Conservation (phyloP, 1,140 invertebrate species). For the Camponotus vicinus region DNA sequence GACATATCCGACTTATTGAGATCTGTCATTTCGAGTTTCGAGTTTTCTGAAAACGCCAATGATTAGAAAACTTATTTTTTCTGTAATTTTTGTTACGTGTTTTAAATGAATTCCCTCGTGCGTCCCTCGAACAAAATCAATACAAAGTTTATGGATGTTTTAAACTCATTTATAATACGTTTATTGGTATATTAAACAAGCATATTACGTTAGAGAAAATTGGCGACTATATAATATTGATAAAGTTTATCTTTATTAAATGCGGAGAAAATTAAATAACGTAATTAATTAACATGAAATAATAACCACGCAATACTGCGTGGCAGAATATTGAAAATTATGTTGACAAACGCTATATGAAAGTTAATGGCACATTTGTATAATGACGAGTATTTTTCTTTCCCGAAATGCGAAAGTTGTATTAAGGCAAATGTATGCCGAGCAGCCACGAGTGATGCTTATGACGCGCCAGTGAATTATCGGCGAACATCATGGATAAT, state of each 20-base stretch:
- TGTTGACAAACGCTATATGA: background rate
- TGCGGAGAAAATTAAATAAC: conserved; percentile 17
- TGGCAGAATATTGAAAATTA: conserved; percentile 2
- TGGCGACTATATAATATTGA: conserved; percentile 18
- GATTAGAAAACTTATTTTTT: conserved; percentile 25
- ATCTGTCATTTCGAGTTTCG: background rate
- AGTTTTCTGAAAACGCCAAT: background rate
- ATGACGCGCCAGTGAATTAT: conserved; percentile 49
- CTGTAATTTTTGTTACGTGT: background rate
- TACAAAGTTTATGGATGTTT: conserved; percentile 22
- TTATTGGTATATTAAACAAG: conserved; percentile 7
- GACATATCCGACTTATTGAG: background rate
- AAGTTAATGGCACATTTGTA: background rate
- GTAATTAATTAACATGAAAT: conserved; percentile 40
- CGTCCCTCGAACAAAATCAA: too few relatives aligned
- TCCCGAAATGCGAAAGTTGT: conserved; percentile 15
- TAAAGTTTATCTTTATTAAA: conserved; percentile 39
- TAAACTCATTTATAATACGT: background rate
- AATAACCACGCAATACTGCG: background rate
- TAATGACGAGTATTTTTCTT: conserved; percentile 9
- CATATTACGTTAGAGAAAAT: background rate
- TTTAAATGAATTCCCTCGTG: background rate
- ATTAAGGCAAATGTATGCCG: conserved; percentile 40
- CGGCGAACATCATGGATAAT: conserved; percentile 38
- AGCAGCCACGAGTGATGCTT: conserved; percentile 43